These are phyloP conservation scores for Aythya baeri DNA, from an alignment of 2,113 vertebrate genomes.

Conservation along the genomic window DNA sequence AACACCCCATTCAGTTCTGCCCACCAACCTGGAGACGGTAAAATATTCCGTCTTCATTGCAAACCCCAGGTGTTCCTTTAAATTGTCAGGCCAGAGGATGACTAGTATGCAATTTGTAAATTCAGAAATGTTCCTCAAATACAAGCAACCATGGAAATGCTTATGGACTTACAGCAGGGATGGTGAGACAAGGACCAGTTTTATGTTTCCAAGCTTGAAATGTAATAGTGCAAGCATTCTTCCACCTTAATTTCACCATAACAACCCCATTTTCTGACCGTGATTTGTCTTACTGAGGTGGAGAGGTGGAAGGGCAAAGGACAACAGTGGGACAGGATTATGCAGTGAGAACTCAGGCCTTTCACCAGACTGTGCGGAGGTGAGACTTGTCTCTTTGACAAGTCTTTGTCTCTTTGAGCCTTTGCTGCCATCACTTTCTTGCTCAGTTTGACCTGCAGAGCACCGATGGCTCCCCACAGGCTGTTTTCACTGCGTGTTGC, in stretches of 20 bases:
- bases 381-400: not conserved
- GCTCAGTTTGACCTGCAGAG: not conserved
- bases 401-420: no score
- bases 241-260: not conserved
- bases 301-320: not conserved
- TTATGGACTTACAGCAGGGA: not conserved
- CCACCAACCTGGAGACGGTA: not conserved
- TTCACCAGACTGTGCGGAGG: not conserved
- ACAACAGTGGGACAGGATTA: rapidly evolving
- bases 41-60: not conserved
- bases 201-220: not conserved
- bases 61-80: not conserved
- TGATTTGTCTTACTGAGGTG: rapidly evolving
- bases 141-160: not conserved
- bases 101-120: not conserved
- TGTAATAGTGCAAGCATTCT: not conserved
- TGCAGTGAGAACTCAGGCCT: not conserved
- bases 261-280: not conserved
- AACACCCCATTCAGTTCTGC: not conserved
- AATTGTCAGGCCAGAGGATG: not conserved
- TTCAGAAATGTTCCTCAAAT: not conserved
- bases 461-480: not conserved
- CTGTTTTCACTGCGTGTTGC: not conserved
- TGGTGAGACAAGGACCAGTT: not conserved
- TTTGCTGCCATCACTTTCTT: not conserved